Base-by-base conservation (phyloP, 2,797 vertebrate genomes). In the Hirundo rustica region DNA sequence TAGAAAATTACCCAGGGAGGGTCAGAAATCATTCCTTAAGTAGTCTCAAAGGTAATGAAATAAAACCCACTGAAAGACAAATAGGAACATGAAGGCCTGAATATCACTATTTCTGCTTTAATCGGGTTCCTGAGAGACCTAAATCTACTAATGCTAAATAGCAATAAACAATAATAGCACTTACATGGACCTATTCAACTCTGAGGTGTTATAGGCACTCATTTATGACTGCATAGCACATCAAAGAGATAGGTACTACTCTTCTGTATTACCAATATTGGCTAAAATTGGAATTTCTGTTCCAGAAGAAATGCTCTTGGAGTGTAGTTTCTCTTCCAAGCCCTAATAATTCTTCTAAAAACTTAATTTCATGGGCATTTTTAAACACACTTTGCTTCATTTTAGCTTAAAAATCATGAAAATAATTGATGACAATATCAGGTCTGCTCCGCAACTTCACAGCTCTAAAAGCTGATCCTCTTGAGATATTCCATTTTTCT, bases 91-190 rank as follows among this genome's bases (percentile, higher is more conserved):
- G 67, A 90, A 94, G 55, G 76, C 42, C 66, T 73, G 53, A 93
- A 75, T 89, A 88, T 89, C 79, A 66, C 53, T 81, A 78, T 81
- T 95, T 67, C 73, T 94, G 61, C 71, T 88, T 79, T 82, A 96
- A 90, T 88, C 29, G 0, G 13, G 64, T 92, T 89, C 77, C 60
- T 40, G 11, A 81, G 95, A 87, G 57, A 92, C 21, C 74, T 84
- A 82, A 83, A 88, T 55, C 66, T 80, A 89, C 79, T 86, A 88
- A 92, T 53, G 38, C 34, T 89, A 94, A 95, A 89, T 81, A 95
- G 77, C 62, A 91, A 93, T 92, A 92, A 93, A 93, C 84, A 95
- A 71, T 91, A 91, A 92, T 78, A 89, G 70, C 85, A 64, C 66
- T 95, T 95, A 85, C 34, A 58, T 9, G 27, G 60, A 81, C 55